Evolutionary conservation across 2,888 invertebrate species (phyloP).

Genomic region (Rugalucina vietnamica): DNA sequence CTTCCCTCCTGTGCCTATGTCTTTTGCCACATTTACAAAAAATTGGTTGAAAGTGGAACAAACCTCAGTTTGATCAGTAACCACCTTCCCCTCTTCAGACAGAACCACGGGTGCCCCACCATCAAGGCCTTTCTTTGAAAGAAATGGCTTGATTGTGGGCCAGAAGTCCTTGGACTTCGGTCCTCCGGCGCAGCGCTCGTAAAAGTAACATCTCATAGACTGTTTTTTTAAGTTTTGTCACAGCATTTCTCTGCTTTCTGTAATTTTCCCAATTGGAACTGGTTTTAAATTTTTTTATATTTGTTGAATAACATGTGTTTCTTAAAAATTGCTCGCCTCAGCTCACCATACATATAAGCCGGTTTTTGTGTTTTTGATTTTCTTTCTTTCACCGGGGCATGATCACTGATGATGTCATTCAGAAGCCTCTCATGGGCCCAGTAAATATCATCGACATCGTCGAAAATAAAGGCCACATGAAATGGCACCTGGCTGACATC

Average conservation of each 20-base stretch:
- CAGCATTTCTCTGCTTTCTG: neutral
- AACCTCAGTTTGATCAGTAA: neutral
- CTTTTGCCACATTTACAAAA: slow-evolving; percentile 3
- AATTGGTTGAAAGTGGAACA: neutral
- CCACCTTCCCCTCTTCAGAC: neutral
- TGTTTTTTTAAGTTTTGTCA: neutral
- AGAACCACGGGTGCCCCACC: neutral
- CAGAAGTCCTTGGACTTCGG: slow-evolving; percentile 1
- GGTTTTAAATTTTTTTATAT: neutral
- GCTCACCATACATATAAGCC: no score
- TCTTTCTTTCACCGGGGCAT: no score
- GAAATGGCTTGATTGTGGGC: neutral
- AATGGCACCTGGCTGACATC: neutral
- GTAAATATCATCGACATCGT: no score
- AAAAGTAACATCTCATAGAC: neutral
- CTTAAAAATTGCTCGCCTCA: no score
- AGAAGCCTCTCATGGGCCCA: no score
- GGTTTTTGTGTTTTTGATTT: no score
- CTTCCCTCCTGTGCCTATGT: neutral
- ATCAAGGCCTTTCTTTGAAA: neutral
- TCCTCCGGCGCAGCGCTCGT: neutral
- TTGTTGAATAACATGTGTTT: neutral
- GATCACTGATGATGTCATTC: no score
- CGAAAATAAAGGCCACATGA: no score
- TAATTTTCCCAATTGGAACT: neutral